Evolutionary conservation across 2,113 vertebrate species (phyloP).

Genomic region (Ifrita kowaldi): DNA sequence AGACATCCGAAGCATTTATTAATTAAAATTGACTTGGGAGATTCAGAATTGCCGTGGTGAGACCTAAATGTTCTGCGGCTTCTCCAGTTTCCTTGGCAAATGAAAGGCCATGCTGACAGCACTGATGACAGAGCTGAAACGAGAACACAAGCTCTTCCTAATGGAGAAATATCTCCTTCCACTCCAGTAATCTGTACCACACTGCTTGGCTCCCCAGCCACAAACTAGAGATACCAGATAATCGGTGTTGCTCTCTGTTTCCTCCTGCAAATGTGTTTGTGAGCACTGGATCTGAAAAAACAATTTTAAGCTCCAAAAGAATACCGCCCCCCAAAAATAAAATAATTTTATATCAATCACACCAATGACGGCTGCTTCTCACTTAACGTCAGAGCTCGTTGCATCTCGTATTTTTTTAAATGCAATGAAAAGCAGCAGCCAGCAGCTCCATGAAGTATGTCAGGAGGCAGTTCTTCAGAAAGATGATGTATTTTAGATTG

Average conservation of each 20-base stretch:
- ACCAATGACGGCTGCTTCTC: not conserved
- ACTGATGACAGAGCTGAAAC: not conserved
- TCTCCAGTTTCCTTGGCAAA: constrained; percentile 12
- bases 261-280: constrained; percentile 4
- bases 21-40: not conserved
- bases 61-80: not conserved
- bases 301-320: not conserved
- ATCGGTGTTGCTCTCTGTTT: not conserved
- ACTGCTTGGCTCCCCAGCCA: not conserved
- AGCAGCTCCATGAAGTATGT: not conserved
- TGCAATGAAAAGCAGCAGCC: not conserved
- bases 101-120: not conserved
- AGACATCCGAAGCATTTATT: not conserved
- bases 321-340: not conserved
- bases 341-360: not conserved
- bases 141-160: not conserved
- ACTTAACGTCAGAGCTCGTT: not conserved
- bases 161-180: not conserved
- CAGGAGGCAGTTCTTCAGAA: not conserved
- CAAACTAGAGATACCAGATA: not conserved
- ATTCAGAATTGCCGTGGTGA: not conserved
- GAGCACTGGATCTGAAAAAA: not conserved
- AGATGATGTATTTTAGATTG: not conserved
- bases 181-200: not conserved
- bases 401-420: not conserved